Base-by-base conservation (phyloP, 2,888 invertebrate species). In the Hydropsyche betteni region DNA sequence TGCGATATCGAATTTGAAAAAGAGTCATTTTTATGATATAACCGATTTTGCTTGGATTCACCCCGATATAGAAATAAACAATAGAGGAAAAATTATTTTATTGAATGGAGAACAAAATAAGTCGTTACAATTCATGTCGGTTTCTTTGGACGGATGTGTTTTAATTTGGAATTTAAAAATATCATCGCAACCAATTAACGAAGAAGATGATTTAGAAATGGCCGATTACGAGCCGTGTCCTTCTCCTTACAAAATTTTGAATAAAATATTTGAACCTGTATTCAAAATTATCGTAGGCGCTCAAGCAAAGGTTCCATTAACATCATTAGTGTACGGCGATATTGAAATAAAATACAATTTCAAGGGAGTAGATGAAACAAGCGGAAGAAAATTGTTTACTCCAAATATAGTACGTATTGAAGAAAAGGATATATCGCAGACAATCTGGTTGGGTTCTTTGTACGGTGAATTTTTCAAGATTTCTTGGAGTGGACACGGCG, bases 11-110 rank as follows among this genome's bases (percentile, higher is more conserved):
- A 88, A 89, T 77, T 82, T 92, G 69, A 85, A 89, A 77, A 86
- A 86, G 68, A 90, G 92, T 64, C 94, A 93, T 80, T 88, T 86
- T 75, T 89, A 86, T 2, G 83, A 90, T n/a, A 89, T 94, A 24
- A 90, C 90, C 0, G 83, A 86, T 38, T 91, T 94, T 69, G 86
- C 87, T 69, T 94, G 94, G 94, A 80, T 93, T n/a, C 88, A 91
- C 6, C 88, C 90, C 0, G 88, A 89, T 80, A 88, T 89, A 80
- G 85, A 84, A 76, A 82, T 93, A 5, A 88, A 90, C 8, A 84
- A 87, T 12, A 90, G 89, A 58, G 93, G 94, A 0, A 86, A 83
- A 84, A 84, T 90, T 12, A 83, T 81, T 79, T 81, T 81, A 74
- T 84, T 84, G 75, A 83, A 81, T 79, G 86, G 84, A 80, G 82